Percentiles rank a stretch among this genome's conserved stretches.
These are phyloP conservation scores for Heteromyza rotundicornis DNA, from an alignment of 2,888 invertebrate genomes.

Conservation along the genomic window DNA sequence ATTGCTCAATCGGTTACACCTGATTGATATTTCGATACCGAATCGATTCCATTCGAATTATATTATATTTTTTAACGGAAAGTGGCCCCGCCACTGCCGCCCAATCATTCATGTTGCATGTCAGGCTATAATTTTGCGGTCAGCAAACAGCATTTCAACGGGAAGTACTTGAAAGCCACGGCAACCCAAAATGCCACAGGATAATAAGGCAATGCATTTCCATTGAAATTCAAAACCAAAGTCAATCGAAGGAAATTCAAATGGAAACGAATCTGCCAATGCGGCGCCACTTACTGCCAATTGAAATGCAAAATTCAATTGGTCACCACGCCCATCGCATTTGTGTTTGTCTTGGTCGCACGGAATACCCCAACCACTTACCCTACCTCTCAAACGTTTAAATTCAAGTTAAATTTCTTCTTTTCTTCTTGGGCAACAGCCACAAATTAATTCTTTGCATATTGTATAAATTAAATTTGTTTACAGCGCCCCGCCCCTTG, in stretches of 20 bases:
- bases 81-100: not conserved
- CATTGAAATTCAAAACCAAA: conserved; percentile 15
- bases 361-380: too few species aligned
- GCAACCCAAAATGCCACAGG: not conserved
- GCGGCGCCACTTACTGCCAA: conserved; percentile 48
- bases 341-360: not conserved
- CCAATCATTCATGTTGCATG: conserved; percentile 43
- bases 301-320: conserved; percentile 39
- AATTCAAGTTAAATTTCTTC: not conserved
- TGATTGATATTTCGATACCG: conserved; percentile 10
- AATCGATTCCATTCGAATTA: too few species aligned
- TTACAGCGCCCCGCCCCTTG: conserved; percentile 55
- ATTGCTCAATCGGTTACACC: conserved; percentile 43
- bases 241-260: conserved; percentile 21
- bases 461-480: conserved; percentile 60
- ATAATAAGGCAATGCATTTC: not conserved
- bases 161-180: not conserved
- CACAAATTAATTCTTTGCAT: conserved; percentile 53
- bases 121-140: conserved; percentile 48
- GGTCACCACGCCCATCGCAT: conserved; percentile 1
- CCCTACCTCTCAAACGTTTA: not conserved
- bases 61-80: not conserved
- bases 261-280: conserved; percentile 36
- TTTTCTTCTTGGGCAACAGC: conserved; percentile 22
- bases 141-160: conserved; percentile 6